Conservation (phyloP, 64 coral and sea anemone genomes). For the Montipora capricornis region DNA sequence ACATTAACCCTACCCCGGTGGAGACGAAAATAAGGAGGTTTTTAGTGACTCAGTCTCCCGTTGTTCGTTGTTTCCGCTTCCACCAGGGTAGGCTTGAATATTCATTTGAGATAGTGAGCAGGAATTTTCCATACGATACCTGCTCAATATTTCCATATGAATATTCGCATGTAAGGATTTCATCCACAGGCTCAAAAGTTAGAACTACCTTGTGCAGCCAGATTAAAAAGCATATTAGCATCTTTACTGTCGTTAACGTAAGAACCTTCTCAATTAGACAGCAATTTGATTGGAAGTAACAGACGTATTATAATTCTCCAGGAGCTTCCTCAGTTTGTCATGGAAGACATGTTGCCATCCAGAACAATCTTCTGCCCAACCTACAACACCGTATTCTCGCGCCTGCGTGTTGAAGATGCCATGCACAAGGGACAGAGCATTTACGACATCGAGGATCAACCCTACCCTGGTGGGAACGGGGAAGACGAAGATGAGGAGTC, state of each 20-base stretch:
- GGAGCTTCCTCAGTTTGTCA: constrained; percentile 42
- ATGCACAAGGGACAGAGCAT: constrained; percentile 71
- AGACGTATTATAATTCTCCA: background rate
- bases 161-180: background rate
- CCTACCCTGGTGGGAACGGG: constrained; percentile 33
- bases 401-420: constrained; percentile 59
- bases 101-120: too few relatives aligned
- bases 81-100: too few relatives aligned
- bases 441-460: constrained; percentile 42
- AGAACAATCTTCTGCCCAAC: constrained; percentile 2
- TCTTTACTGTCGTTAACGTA: too few relatives aligned
- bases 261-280: background rate
- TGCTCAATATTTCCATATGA: background rate
- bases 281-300: background rate
- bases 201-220: background rate
- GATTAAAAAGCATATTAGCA: too few relatives aligned
- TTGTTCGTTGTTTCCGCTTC: too few relatives aligned
- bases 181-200: background rate
- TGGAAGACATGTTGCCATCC: constrained; percentile 6
- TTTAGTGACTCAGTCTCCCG: too few relatives aligned
- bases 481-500: constrained; percentile 50
- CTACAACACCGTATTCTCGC: constrained; percentile 55
- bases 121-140: background rate
- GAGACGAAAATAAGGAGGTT: too few relatives aligned
- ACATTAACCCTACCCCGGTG: too few relatives aligned